These are phyloP conservation scores for Sciurus carolinensis DNA, from an alignment of 2,797 vertebrate species.

Conservation along the genomic window DNA sequence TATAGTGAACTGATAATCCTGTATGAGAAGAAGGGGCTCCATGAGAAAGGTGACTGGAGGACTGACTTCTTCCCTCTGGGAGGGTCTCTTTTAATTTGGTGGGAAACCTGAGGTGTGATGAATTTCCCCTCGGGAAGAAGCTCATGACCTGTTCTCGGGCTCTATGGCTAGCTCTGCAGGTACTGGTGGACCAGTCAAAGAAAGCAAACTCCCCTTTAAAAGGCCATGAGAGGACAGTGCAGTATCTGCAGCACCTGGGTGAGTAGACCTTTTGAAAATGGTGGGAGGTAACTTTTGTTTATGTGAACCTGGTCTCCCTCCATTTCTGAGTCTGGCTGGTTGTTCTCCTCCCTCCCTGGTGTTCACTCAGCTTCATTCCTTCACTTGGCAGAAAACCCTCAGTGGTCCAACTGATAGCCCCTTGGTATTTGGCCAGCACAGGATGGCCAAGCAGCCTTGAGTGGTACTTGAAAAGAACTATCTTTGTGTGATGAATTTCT, in stretches of 20 bases:
- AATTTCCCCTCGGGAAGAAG: not conserved
- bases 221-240: conserved; percentile 98
- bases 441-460: not conserved
- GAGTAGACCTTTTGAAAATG: conserved; percentile 60
- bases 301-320: not conserved
- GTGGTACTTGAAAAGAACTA: not conserved
- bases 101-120: not conserved
- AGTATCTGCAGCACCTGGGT: conserved; percentile 98
- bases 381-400: not conserved
- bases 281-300: not conserved
- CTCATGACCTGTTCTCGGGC: conserved; percentile 45
- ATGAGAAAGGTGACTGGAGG: conserved; percentile 94
- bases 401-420: not conserved
- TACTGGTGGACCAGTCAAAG: conserved; percentile 98
- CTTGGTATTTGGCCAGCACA: not conserved
- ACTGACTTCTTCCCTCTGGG: not conserved
- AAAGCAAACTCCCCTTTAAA: conserved; percentile 99
- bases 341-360: not conserved
- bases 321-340: not conserved
- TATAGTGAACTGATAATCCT: conserved; percentile 99
- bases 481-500: not conserved
- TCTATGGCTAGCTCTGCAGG: conserved; percentile 94
- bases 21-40: conserved; percentile 99
- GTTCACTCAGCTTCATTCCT: not conserved
- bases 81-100: not conserved